Conservation (phyloP, 2,888 invertebrate genomes). For the Pristionchus entomophagus region DNA sequence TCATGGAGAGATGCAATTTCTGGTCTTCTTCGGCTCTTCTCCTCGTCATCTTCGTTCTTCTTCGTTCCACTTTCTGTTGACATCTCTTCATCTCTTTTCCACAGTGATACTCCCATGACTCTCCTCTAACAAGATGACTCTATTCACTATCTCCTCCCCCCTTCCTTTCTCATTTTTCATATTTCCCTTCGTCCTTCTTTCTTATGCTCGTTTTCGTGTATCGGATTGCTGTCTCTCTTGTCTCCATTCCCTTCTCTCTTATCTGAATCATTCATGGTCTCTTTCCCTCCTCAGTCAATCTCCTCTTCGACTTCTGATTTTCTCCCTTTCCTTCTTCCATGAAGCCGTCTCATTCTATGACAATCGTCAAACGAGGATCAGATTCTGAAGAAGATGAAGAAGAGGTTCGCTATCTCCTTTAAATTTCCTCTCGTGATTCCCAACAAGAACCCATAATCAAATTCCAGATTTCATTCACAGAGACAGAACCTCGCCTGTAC, state of each 20-base stretch:
- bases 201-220: conserved; percentile 24
- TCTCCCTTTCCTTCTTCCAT: background rate
- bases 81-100: conserved; percentile 33
- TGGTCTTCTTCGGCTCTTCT: too few species aligned
- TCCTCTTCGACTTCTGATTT: background rate
- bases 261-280: conserved; percentile 41
- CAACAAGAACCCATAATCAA: background rate
- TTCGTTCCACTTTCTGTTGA: background rate
- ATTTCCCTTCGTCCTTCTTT: background rate
- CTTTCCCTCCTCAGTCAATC: conserved; percentile 10
- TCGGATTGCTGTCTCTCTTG: conserved; percentile 7
- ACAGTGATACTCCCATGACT: conserved; percentile 37
- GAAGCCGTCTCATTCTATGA: conserved; percentile 13
- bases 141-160: conserved; percentile 24
- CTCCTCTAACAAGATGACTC: conserved; percentile 17
- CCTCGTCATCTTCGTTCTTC: background rate
- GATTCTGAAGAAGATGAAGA: conserved; percentile 42
- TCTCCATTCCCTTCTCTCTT: conserved; percentile 27
- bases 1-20: too few species aligned
- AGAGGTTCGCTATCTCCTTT: conserved; percentile 23
- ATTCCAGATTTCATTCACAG: conserved; percentile 19
- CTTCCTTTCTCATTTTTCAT: conserved; percentile 3
- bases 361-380: conserved; percentile 17
- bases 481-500: conserved; percentile 28
- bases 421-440: background rate